These are phyloP conservation scores for Meandrusa payeni DNA, from an alignment of 2,888 invertebrate species.

Conservation along the genomic window DNA sequence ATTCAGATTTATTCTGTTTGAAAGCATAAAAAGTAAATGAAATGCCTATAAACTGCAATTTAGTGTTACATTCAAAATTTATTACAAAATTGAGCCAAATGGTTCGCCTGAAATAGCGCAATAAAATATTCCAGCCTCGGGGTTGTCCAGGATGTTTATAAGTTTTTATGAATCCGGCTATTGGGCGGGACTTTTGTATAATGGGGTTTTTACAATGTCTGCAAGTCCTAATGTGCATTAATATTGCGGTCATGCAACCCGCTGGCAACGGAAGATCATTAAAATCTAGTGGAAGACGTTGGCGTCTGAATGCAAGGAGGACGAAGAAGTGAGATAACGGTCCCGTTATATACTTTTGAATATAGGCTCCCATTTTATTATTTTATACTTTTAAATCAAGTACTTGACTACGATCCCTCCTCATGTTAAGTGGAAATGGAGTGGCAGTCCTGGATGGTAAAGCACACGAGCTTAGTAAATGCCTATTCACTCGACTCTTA, in stretches of 20 bases:
- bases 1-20: not conserved
- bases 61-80: slow-evolving; percentile 14
- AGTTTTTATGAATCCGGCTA: slow-evolving; percentile 7
- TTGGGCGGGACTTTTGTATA: slow-evolving; percentile 8
- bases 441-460: too few relatives aligned
- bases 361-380: too few relatives aligned
- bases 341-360: too few relatives aligned
- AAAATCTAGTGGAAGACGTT: slow-evolving; percentile 15
- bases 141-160: slow-evolving; percentile 15
- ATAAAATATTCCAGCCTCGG: slow-evolving; percentile 20
- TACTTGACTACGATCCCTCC: too few relatives aligned
- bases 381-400: too few relatives aligned
- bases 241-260: slow-evolving; percentile 11
- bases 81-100: slow-evolving; percentile 19
- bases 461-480: too few relatives aligned
- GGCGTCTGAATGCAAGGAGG: not conserved
- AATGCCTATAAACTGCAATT: slow-evolving; percentile 10
- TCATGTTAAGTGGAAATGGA: too few relatives aligned
- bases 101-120: slow-evolving; percentile 8
- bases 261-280: slow-evolving; percentile 19
- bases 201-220: slow-evolving; percentile 12
- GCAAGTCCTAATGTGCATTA: slow-evolving; percentile 14
- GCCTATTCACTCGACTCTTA: too few relatives aligned
- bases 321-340: slow-evolving; percentile 4
- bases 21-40: slow-evolving; percentile 15